Base-by-base conservation (phyloP, 2,888 invertebrate genomes). In the Agrypnus murinus region DNA sequence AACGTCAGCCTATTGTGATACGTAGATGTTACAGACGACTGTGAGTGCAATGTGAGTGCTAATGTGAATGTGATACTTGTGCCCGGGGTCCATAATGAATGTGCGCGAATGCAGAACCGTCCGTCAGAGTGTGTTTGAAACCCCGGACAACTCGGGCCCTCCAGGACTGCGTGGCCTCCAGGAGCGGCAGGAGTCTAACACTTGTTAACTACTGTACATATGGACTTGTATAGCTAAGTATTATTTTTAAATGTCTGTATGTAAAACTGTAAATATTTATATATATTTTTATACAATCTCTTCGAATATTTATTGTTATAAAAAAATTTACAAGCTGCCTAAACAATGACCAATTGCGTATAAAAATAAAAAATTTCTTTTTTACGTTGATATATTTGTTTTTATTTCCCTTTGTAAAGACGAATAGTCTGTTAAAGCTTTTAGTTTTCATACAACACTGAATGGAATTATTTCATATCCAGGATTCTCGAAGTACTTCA, bases 1-100 rank as follows among this genome's bases (percentile, higher is more conserved):
- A n/a, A 75, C 79, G 80, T 81, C 80, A 81, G 78, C 77, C 72
- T 73, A 82, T 83, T 84, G 84, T 84, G 84, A 84, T 84, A 84
- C 82, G 81, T 79, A 78, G 80, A 79, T 25, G 25, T 78, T 79
- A 80, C 79, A 79, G 45, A 65, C 79, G 72, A 82, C 80, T 80
- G 81, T 80, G 81, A 80, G 82, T 82, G 82, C 82, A 83, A 83
- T 82, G 76, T 65, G 81, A 75, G 75, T 77, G 77, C 74, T 65
- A 62, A 63, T 19, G 62, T 73, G 75, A 76, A 79, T 81, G 82
- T 81, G 81, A 82, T 81, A 81, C 77, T 79, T 77, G 80, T 77
- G 72, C 69, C 75, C 77, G 78, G 79, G 77, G 75, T 53, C 12
- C 12, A 60, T 36, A 66, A 32, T 60, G 60, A 43, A 43, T 62